Base-by-base conservation (phyloP, 2,797 vertebrate genomes). In the Limosa lapponica region DNA sequence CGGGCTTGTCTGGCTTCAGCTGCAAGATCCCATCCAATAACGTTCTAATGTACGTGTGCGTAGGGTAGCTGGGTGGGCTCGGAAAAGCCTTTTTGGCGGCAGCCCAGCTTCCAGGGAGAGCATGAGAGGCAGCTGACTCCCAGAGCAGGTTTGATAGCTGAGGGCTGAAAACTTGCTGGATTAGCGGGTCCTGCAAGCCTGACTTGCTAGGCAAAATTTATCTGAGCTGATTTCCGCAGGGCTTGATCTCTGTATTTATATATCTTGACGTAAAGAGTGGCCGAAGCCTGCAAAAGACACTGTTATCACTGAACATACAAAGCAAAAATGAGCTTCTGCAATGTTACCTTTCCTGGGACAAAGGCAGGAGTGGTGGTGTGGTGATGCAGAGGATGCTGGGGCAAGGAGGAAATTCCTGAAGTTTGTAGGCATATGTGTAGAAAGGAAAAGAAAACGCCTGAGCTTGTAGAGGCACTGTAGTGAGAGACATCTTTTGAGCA, bases 241-340 rank as follows among this genome's bases (percentile, higher is more conserved):
- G 24, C 11, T 89, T 4, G 24, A 28, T 28, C 49, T 80, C 54
- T 70, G 24, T 18, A 5, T 39, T 44, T 16, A 0, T 32, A 2
- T 8, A 5, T 36, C 41, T 52, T 16, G 67, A 48, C 3, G 25
- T 6, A 55, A 72, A 75, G 51, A 39, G 24, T 0, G 4, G 32
- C 39, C 0, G 1, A 72, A 64, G n/a, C 11, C 58, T 30, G 55
- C 11, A 27, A 25, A 23, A 8, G 5, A 2, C 32, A 5, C 17
- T 0, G 1, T 43, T 61, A 3, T 36, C 30, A 2, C 25, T 54
- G 8, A 10, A 9, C 7, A 2, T 9, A 6, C 24, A 10, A 43
- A 49, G 71, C 3, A 16, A 34, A 82, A 43, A 9, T 1, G 32
- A 81, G 12, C 22, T 84, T 4, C 57, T 65, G 75, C 16, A 24